These are phyloP conservation scores for Epinotia nisella DNA, from an alignment of 2,888 invertebrate species.

Conservation along the genomic window DNA sequence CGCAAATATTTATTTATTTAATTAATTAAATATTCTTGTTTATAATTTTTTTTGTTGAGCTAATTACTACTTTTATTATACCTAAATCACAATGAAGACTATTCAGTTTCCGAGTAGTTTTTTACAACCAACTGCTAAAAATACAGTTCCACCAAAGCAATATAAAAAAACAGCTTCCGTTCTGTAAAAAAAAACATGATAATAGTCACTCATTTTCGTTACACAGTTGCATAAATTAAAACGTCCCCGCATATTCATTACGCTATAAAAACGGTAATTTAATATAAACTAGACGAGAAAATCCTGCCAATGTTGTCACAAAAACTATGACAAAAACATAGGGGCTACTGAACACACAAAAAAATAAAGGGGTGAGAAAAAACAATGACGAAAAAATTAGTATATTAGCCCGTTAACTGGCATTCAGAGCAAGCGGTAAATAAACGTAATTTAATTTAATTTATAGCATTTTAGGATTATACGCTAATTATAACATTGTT, in stretches of 20 bases:
- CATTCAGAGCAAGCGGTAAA: conserved; percentile 77
- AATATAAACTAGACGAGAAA: conserved; percentile 83
- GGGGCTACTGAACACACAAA: conserved; percentile 65
- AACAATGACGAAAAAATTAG: conserved; percentile 75
- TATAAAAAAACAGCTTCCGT: conserved; percentile 14
- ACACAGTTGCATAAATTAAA: conserved; percentile 69
- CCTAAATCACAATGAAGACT: too few relatives aligned
- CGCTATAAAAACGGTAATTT: conserved; percentile 81
- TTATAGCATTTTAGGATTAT: conserved; percentile 59
- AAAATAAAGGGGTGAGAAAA: conserved; percentile 71
- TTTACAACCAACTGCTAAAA: too few relatives aligned
- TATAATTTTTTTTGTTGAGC: too few relatives aligned
- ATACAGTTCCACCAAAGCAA: not conserved
- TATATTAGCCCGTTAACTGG: conserved; percentile 73
- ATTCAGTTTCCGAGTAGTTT: too few relatives aligned
- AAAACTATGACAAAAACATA: conserved; percentile 72
- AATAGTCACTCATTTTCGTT: conserved; percentile 75
- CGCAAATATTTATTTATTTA: too few relatives aligned
- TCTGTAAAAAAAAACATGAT: conserved; percentile 62
- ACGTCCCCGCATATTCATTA: conserved; percentile 81
- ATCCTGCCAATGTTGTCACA: conserved; percentile 75
- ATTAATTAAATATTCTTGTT: too few relatives aligned
- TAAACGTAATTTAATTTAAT: conserved; percentile 72
- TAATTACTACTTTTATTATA: too few relatives aligned
- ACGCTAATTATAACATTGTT: not conserved